These are phyloP conservation scores for Diarsia rubi DNA, from an alignment of 2,888 invertebrate species.

Conservation along the genomic window DNA sequence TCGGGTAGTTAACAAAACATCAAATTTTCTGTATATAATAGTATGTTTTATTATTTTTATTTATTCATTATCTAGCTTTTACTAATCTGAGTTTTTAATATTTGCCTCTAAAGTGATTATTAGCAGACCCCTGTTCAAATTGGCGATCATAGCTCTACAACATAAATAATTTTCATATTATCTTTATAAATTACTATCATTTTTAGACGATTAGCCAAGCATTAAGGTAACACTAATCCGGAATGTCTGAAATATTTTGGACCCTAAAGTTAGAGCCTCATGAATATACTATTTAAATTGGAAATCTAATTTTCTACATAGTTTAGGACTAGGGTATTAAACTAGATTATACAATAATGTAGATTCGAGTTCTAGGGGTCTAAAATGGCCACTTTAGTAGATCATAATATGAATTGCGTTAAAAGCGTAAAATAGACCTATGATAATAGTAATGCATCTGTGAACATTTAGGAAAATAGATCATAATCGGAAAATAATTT, in stretches of 20 bases:
- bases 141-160: neutral
- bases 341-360: slow-evolving; percentile 21
- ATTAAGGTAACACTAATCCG: slow-evolving; percentile 22
- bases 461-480: too few species aligned
- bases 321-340: neutral
- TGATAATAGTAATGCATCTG: too few species aligned
- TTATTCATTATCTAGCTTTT: too few species aligned
- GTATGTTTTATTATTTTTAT: too few species aligned
- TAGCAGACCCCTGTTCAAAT: neutral
- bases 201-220: slow-evolving; percentile 20
- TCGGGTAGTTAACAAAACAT: too few species aligned
- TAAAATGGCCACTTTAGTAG: too few species aligned
- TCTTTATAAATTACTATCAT: slow-evolving; percentile 21
- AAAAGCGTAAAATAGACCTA: too few species aligned
- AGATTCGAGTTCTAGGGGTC: neutral
- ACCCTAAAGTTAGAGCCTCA: slow-evolving; percentile 32
- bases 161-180: slow-evolving; percentile 9
- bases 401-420: too few species aligned
- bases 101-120: neutral
- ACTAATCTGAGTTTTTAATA: neutral
- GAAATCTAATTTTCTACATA: slow-evolving; percentile 24
- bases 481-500: too few species aligned
- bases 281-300: slow-evolving; percentile 33
- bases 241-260: slow-evolving; percentile 33
- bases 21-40: too few species aligned